phyloP scores from a whole-genome alignment of 2,797 vertebrate genomes.

The Naso thynnoides region DNA sequence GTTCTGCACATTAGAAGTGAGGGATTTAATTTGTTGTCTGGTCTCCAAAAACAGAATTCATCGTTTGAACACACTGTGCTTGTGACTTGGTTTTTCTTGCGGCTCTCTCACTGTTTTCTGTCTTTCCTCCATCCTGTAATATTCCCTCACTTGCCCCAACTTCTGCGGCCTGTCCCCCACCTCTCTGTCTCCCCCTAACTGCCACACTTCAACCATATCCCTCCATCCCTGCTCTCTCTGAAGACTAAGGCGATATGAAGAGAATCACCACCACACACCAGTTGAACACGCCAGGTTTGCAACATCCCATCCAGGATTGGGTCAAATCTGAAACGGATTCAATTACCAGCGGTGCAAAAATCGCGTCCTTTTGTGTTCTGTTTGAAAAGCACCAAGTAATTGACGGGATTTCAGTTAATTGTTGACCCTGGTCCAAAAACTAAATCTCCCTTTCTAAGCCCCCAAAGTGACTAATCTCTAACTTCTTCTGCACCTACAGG shows the following conservation, averaged over 20 bases:
- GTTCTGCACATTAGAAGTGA: not conserved
- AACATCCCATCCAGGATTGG: slow-evolving; percentile 40
- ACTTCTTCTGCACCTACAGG: slow-evolving; percentile 58
- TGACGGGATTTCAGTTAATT: slow-evolving; percentile 41
- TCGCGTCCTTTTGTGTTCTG: not conserved
- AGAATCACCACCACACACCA: slow-evolving; percentile 83
- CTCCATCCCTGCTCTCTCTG: slow-evolving; percentile 74
- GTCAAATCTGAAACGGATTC: slow-evolving; percentile 46
- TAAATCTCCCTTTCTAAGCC: slow-evolving; percentile 8
- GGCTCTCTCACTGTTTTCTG: slow-evolving; percentile 75
- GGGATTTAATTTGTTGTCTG: not conserved
- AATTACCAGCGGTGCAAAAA: slow-evolving; percentile 10
- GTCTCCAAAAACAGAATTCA: slow-evolving; percentile 1
- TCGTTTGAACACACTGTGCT: slow-evolving; percentile 15
- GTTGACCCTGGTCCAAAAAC: slow-evolving; percentile 16
- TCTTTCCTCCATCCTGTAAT: slow-evolving; percentile 71
- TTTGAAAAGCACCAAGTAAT: slow-evolving; percentile 23
- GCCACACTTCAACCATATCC: slow-evolving; percentile 58
- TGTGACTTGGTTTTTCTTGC: slow-evolving; percentile 35
- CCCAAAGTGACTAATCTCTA: slow-evolving; percentile 38
- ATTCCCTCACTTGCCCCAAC: slow-evolving; percentile 81
- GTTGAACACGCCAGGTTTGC: slow-evolving; percentile 95
- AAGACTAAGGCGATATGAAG: slow-evolving; percentile 94
- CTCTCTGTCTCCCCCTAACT: slow-evolving; percentile 81
- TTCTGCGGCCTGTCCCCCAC: slow-evolving; percentile 65